Conservation (phyloP, 37 sponge, comb jelly and placozoan genomes). For the Halisarca cf. caerulea region DNA sequence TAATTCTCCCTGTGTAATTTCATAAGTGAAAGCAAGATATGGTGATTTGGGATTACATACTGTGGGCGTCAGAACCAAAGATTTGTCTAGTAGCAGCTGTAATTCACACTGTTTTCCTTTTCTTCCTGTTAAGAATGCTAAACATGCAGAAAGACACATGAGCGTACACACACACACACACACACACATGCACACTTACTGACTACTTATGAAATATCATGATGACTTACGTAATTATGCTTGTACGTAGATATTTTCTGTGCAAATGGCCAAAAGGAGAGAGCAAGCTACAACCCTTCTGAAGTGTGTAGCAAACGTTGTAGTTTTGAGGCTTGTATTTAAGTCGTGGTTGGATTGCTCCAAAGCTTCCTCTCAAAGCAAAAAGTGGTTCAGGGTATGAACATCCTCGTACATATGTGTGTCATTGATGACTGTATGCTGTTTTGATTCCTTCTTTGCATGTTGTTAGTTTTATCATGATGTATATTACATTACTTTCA, state of each 20-base stretch:
- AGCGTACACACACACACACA: too few relatives aligned
- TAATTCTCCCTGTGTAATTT: too few relatives aligned
- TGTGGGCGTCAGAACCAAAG: too few relatives aligned
- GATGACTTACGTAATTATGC: not conserved
- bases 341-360: conserved; percentile 40
- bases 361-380: conserved; percentile 36
- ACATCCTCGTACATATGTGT: not conserved
- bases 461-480: not conserved
- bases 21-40: too few relatives aligned
- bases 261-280: not conserved
- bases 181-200: too few relatives aligned
- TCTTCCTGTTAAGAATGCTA: too few relatives aligned
- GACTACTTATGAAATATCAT: not conserved
- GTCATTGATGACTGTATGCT: not conserved
- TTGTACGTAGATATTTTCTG: not conserved
- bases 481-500: not conserved
- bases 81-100: too few relatives aligned
- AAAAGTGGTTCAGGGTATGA: conserved; percentile 54
- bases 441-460: not conserved
- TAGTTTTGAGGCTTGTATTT: not conserved
- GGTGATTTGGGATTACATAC: too few relatives aligned
- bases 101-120: too few relatives aligned
- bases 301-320: not conserved
- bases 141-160: too few relatives aligned
- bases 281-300: not conserved